Evolutionary conservation across 2,797 vertebrate genomes (phyloP).

Genomic region (Neostethus bicornis): DNA sequence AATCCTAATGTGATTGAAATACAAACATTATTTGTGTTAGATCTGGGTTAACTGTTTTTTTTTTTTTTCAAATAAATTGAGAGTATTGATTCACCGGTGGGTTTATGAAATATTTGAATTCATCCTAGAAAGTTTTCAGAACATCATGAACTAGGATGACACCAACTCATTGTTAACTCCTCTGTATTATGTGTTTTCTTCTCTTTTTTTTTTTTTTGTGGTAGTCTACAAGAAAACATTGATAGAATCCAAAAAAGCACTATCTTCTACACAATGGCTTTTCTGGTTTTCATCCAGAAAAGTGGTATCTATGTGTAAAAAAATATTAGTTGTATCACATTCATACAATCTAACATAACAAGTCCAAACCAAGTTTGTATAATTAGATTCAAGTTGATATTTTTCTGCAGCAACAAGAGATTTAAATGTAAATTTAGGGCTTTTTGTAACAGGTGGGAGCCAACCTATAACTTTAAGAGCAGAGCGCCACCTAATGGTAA

Average conservation of each 20-base stretch:
- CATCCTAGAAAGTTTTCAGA: not conserved
- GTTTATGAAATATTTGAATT: no score
- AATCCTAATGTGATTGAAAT: not conserved
- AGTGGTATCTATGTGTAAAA: slow-evolving; percentile 26
- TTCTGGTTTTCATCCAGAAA: no score
- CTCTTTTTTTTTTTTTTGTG: slow-evolving; percentile 6
- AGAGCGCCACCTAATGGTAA: slow-evolving; percentile 30
- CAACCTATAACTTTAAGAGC: slow-evolving; percentile 21
- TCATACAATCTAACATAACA: slow-evolving; percentile 36
- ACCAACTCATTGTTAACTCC: slow-evolving; percentile 10
- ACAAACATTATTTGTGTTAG: not conserved
- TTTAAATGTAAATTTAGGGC: slow-evolving; percentile 38
- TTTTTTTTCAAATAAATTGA: not conserved
- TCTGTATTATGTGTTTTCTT: slow-evolving; percentile 3
- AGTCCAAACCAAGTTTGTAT: slow-evolving; percentile 34
- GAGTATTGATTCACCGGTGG: not conserved
- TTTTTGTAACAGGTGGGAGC: slow-evolving; percentile 21
- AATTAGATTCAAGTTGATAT: slow-evolving; percentile 29
- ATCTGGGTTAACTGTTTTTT: not conserved
- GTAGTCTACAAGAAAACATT: slow-evolving; percentile 9
- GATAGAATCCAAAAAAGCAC: slow-evolving; percentile 30
- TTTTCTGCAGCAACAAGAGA: slow-evolving; percentile 42
- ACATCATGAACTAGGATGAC: not conserved
- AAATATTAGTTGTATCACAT: slow-evolving; percentile 55
- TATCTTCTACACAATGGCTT: slow-evolving; percentile 51